Percentiles rank a stretch among this genome's conserved stretches.
Evolutionary conservation across 2,888 invertebrate genomes (phyloP).

Genomic region (Silvanus unidentatus): DNA sequence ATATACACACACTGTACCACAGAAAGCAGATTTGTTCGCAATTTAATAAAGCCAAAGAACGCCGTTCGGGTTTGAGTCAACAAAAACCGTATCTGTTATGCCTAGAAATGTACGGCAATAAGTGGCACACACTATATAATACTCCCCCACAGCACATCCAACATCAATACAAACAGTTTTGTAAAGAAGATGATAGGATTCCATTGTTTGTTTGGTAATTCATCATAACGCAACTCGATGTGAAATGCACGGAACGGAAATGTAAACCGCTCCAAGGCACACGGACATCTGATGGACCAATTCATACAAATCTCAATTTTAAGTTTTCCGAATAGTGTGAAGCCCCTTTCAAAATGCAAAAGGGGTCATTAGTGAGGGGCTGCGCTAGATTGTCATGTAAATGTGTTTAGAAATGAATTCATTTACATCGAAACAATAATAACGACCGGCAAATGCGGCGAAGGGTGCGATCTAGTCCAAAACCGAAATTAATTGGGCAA

Average conservation of each 20-base stretch:
- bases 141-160: background rate
- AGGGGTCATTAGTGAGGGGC: constrained; percentile 1
- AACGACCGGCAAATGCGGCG: background rate
- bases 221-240: constrained; percentile 31
- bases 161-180: constrained; percentile 23
- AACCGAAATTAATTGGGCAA: too few species aligned
- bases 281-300: constrained; percentile 39
- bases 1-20: too few species aligned
- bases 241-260: constrained; percentile 29
- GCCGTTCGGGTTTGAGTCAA: too few species aligned
- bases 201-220: constrained; percentile 36
- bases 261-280: constrained; percentile 32
- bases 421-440: constrained; percentile 3
- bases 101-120: too few species aligned
- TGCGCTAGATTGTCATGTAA: constrained; percentile 2
- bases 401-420: constrained; percentile 1
- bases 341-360: constrained; percentile 9
- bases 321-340: constrained; percentile 24
- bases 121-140: too few species aligned
- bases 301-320: too few species aligned
- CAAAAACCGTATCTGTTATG: too few species aligned
- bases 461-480: background rate
- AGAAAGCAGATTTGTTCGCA: too few species aligned
- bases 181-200: constrained; percentile 27
- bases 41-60: too few species aligned